These are phyloP conservation scores for Scotopteryx bipunctaria DNA, from an alignment of 2,888 invertebrate genomes.

Conservation along the genomic window DNA sequence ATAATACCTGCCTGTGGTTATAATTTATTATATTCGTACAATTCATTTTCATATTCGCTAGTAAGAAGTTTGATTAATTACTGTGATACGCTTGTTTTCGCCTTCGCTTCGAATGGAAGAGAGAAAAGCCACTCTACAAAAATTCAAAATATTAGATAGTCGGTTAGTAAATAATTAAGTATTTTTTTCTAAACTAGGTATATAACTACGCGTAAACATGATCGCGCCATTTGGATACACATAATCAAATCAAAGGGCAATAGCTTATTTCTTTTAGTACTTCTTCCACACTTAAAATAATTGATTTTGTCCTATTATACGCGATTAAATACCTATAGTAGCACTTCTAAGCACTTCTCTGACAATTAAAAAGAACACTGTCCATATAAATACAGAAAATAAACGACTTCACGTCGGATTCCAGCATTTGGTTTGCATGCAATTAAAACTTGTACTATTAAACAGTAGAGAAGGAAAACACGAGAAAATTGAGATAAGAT, in stretches of 20 bases:
- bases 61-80: constrained; percentile 58
- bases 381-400: constrained; percentile 52
- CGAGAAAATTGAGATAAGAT: constrained; percentile 75
- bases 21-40: constrained; percentile 58
- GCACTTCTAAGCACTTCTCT: too few species aligned
- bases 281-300: too few species aligned
- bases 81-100: constrained; percentile 45
- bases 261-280: too few species aligned
- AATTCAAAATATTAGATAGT: not conserved
- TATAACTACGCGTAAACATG: too few species aligned
- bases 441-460: constrained; percentile 78
- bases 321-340: too few species aligned
- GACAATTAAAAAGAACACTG: constrained; percentile 46
- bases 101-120: constrained; percentile 39
- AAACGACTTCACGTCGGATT: constrained; percentile 50
- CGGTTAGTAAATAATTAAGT: too few species aligned
- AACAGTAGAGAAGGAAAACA: constrained; percentile 69
- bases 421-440: constrained; percentile 67
- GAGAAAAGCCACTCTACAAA: not conserved
- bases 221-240: too few species aligned
- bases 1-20: constrained; percentile 45
- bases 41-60: constrained; percentile 56
- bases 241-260: too few species aligned
- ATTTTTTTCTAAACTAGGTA: too few species aligned
- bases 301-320: too few species aligned